phyloP scores from a whole-genome alignment of 2,888 invertebrate genomes.

The Neelides folsomi region DNA sequence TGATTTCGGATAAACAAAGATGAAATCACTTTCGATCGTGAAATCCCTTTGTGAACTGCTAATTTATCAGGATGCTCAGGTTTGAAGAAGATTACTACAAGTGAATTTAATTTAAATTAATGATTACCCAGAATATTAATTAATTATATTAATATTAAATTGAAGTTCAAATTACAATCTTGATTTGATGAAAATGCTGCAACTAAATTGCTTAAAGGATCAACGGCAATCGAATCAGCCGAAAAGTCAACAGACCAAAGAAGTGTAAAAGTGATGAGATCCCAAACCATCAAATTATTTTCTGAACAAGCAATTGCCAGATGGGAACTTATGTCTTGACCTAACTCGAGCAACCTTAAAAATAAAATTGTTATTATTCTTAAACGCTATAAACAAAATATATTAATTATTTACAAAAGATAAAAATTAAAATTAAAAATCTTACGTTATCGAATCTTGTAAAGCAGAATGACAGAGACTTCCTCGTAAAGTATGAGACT shows the following conservation, averaged over 20 bases:
- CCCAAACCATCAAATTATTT: slow-evolving; percentile 54
- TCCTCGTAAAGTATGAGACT: slow-evolving; percentile 46
- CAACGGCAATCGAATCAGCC: slow-evolving; percentile 43
- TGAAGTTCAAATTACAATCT: slow-evolving; percentile 46
- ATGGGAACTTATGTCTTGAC: slow-evolving; percentile 45
- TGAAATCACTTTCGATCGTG: slow-evolving; percentile 17
- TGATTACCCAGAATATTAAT: not conserved
- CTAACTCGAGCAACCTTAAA: slow-evolving; percentile 46
- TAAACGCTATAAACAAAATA: not conserved
- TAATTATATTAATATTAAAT: slow-evolving; percentile 3
- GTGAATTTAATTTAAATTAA: too few species aligned
- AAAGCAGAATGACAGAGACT: slow-evolving; percentile 41
- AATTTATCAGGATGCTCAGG: slow-evolving; percentile 13
- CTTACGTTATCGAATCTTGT: slow-evolving; percentile 39
- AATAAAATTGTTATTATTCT: not conserved
- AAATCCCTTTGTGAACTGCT: slow-evolving; percentile 16
- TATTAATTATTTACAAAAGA: slow-evolving; percentile 8
- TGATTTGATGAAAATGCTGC: slow-evolving; percentile 52
- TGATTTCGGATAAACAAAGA: slow-evolving; percentile 15
- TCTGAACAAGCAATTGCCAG: slow-evolving; percentile 47
- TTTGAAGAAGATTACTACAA: slow-evolving; percentile 18
- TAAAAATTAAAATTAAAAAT: slow-evolving; percentile 3
- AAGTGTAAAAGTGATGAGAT: slow-evolving; percentile 53
- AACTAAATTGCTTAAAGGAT: slow-evolving; percentile 53
- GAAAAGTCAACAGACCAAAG: slow-evolving; percentile 52